These are phyloP conservation scores for Erebia epiphron DNA, from an alignment of 2,888 invertebrate genomes.

Conservation along the genomic window DNA sequence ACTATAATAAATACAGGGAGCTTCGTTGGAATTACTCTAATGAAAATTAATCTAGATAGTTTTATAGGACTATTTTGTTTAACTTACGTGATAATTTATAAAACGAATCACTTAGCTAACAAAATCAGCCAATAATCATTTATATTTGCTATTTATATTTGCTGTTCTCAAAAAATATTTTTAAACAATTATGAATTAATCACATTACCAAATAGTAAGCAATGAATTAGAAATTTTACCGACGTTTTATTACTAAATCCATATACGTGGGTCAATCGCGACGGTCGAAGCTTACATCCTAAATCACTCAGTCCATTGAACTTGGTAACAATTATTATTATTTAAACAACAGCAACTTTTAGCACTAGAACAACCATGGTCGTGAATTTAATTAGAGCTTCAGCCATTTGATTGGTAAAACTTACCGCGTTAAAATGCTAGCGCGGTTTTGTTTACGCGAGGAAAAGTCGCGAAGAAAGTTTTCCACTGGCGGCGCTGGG, in stretches of 20 bases:
- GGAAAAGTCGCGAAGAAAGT: slow-evolving; percentile 81
- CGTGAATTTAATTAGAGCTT: slow-evolving; percentile 10
- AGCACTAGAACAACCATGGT: slow-evolving; percentile 26
- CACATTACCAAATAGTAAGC: slow-evolving; percentile 21
- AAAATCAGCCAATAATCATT: neutral
- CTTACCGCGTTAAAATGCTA: slow-evolving; percentile 57
- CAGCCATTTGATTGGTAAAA: slow-evolving; percentile 29
- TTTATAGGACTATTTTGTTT: neutral
- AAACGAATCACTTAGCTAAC: neutral
- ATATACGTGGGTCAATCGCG: slow-evolving; percentile 71
- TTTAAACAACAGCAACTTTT: slow-evolving; percentile 13
- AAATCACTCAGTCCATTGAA: slow-evolving; percentile 41
- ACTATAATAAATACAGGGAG: neutral
- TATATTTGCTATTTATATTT: neutral
- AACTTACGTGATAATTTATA: neutral
- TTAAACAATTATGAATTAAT: too few species aligned
- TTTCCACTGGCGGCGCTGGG: slow-evolving; percentile 71
- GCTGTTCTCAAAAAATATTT: neutral
- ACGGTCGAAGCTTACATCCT: slow-evolving; percentile 63
- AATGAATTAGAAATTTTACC: slow-evolving; percentile 70
- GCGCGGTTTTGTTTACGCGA: slow-evolving; percentile 73
- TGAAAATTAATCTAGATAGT: neutral
- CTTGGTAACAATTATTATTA: slow-evolving; percentile 24
- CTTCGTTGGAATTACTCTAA: neutral
- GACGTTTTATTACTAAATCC: slow-evolving; percentile 81